Evolutionary conservation across 2,888 invertebrate genomes (phyloP).

Genomic region (Drosophila trichaetosa): DNA sequence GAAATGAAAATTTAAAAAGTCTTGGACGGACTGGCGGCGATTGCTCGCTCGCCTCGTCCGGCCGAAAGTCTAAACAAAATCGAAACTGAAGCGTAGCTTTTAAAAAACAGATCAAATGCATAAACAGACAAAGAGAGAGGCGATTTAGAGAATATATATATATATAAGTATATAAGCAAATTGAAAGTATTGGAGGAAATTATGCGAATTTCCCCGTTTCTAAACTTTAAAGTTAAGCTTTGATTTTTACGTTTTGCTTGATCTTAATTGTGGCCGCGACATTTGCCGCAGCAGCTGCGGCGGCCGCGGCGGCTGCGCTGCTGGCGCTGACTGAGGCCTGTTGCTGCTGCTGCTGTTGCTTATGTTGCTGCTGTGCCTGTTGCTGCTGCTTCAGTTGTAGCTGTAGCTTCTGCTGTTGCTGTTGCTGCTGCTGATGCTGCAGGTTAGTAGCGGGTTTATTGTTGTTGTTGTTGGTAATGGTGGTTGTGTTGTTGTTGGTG

Average conservation of each 20-base stretch:
- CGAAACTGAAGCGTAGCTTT: slow-evolving; percentile 68
- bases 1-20: slow-evolving; percentile 48
- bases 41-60: slow-evolving; percentile 24
- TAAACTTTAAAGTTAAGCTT: slow-evolving; percentile 26
- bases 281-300: slow-evolving; percentile 79
- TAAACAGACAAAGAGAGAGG: slow-evolving; percentile 65
- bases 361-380: slow-evolving; percentile 73
- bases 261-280: slow-evolving; percentile 83
- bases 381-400: slow-evolving; percentile 73
- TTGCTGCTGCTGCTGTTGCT: slow-evolving; percentile 83
- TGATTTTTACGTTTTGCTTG: slow-evolving; percentile 83
- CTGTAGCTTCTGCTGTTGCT: slow-evolving; percentile 84
- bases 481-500: slow-evolving; percentile 61
- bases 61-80: slow-evolving; percentile 52
- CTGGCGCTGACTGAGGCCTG: slow-evolving; percentile 71
- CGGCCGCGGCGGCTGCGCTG: slow-evolving; percentile 82
- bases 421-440: slow-evolving; percentile 83
- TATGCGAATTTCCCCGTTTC: slow-evolving; percentile 21
- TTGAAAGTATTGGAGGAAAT: slow-evolving; percentile 42
- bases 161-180: slow-evolving; percentile 38
- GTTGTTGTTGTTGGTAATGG: slow-evolving; percentile 60
- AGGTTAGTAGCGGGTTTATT: slow-evolving; percentile 81
- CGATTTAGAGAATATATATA: slow-evolving; percentile 46
- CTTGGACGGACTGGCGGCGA: slow-evolving; percentile 21
- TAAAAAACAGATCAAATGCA: slow-evolving; percentile 63